Conservation (phyloP, 2,113 vertebrate species). For the Centropus unirufus region DNA sequence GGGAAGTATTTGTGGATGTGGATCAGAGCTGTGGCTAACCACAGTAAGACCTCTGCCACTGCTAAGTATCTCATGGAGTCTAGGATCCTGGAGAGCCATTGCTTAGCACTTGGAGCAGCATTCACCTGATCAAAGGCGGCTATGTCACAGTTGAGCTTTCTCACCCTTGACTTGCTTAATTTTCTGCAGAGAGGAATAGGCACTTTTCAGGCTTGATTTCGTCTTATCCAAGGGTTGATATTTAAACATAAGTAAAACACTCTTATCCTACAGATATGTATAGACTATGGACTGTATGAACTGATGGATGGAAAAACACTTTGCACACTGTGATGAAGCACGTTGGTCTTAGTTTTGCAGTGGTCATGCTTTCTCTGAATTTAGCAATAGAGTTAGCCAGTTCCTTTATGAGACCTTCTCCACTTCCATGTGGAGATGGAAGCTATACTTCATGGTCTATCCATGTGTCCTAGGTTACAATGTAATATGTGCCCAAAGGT, state of each 20-base stretch:
- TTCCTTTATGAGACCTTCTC: background rate
- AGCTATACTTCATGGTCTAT: background rate
- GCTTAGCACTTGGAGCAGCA: background rate
- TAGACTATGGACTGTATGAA: background rate
- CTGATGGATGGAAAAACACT: background rate
- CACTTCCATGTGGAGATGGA: background rate
- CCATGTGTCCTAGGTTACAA: too few relatives aligned
- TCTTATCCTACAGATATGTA: background rate
- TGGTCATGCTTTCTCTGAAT: background rate
- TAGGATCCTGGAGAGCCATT: background rate
- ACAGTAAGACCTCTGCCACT: background rate
- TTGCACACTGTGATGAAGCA: background rate
- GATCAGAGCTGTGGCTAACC: background rate
- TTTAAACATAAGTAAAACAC: background rate
- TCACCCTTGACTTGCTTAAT: background rate
- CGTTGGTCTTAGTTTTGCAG: background rate
- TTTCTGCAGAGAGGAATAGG: background rate
- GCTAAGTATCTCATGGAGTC: background rate
- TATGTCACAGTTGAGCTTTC: slow-evolving; percentile 3
- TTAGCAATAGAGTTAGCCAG: background rate
- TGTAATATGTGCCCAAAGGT: too few relatives aligned
- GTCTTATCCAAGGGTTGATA: background rate
- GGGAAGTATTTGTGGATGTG: background rate
- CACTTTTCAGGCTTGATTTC: background rate
- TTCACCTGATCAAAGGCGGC: background rate